phyloP scores from a whole-genome alignment of 2,888 invertebrate genomes.

The Orchestes rusci region DNA sequence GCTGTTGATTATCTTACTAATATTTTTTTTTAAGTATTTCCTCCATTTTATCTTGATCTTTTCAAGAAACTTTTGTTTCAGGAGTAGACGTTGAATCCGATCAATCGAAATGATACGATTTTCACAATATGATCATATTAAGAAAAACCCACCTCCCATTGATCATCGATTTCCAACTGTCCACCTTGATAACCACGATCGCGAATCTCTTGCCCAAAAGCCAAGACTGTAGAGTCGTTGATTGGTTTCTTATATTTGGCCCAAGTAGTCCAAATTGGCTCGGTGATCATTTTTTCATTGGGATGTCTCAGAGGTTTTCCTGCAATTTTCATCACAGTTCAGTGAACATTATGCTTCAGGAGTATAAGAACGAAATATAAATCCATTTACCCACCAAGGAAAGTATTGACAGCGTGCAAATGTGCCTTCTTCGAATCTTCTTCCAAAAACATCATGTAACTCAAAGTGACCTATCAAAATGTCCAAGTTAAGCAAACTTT shows the following conservation, averaged over 20 bases:
- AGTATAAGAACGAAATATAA: too few relatives aligned
- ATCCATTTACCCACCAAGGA: conserved; percentile 58
- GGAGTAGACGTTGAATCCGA: too few relatives aligned
- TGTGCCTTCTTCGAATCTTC: conserved; percentile 57
- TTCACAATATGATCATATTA: too few relatives aligned
- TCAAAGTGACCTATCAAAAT: conserved; percentile 35
- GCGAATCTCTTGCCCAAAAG: conserved; percentile 62
- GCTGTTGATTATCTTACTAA: too few relatives aligned
- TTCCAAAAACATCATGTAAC: conserved; percentile 57
- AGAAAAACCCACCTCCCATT: conserved; percentile 68
- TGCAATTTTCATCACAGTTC: neutral
- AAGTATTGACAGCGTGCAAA: conserved; percentile 53
- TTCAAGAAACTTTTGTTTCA: too few relatives aligned
- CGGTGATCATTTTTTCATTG: conserved; percentile 60
- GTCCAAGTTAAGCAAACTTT: neutral
- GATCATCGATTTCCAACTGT: conserved; percentile 81
- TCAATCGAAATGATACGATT: too few relatives aligned
- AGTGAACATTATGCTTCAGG: neutral
- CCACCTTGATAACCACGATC: conserved; percentile 60
- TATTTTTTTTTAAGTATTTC: too few relatives aligned
- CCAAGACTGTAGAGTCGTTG: conserved; percentile 52
- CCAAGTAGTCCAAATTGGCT: conserved; percentile 89
- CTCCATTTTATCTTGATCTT: too few relatives aligned
- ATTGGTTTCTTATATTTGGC: conserved; percentile 65
- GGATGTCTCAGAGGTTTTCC: conserved; percentile 44